phyloP scores from a whole-genome alignment of 35 echinoderm and acorn worm genomes.

The Ophiothrix spiculata region DNA sequence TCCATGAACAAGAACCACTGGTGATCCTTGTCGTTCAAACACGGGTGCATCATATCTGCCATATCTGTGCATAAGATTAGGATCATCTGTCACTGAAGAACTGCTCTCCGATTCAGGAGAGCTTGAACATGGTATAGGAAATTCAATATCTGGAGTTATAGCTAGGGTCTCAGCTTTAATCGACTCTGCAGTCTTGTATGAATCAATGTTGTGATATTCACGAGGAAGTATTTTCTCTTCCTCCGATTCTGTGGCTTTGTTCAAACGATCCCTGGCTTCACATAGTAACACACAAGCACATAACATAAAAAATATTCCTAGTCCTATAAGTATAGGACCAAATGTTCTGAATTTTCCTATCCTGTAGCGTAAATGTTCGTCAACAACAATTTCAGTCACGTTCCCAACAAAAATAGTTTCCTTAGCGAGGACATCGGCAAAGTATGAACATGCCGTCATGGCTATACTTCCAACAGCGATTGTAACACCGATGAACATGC shows the following conservation, averaged over 20 bases:
- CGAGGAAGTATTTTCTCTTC: constrained; percentile 20
- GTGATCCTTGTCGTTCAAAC: constrained; percentile 37
- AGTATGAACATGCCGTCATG: constrained; percentile 84
- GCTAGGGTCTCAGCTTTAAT: constrained; percentile 35
- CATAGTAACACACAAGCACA: constrained; percentile 86
- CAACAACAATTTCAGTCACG: constrained; percentile 31
- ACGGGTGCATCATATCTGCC: not conserved
- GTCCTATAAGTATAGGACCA: constrained; percentile 73
- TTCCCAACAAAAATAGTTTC: constrained; percentile 36
- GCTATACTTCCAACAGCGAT: constrained; percentile 60
- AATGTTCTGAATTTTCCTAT: constrained; percentile 61
- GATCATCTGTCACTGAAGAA: not conserved
- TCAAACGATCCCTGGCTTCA: constrained; percentile 53
- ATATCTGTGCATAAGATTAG: not conserved
- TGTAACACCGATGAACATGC: constrained; percentile 61
- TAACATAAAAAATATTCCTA: constrained; percentile 61
- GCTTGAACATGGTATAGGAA: not conserved
- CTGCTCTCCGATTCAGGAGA: not conserved
- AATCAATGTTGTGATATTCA: constrained; percentile 16
- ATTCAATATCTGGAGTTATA: constrained; percentile 9
- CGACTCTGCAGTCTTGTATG: not conserved
- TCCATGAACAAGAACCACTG: constrained; percentile 62
- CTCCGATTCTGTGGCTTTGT: constrained; percentile 28
- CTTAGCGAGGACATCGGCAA: constrained; percentile 58
- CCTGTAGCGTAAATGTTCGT: constrained; percentile 44